Evolutionary conservation across 1,140 invertebrate species (phyloP), one percentile per base, ranked within the genome.

Genomic region (Lasioglossum albipes): DNA sequence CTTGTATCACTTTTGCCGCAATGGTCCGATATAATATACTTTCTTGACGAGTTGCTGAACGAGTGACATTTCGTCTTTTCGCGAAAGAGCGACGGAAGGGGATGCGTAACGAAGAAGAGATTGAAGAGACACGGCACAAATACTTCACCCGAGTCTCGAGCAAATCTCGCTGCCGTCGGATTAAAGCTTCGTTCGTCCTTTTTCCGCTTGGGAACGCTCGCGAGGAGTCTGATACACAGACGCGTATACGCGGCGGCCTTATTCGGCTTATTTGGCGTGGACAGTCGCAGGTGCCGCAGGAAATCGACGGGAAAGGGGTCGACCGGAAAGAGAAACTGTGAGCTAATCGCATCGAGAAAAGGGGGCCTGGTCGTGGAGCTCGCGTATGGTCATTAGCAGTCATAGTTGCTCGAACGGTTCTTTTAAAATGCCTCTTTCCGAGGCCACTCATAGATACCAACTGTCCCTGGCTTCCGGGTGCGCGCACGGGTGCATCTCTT

Each of bases 261-360:
- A 80, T 80, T 80, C 79, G 72, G 79, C 79, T 80, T 80, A 80
- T 80, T 80, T 80, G 79, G 79, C 73, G 22, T 69, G 64, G 65
- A 80, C 65, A 62, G 54, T n/a, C 54, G 65, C 79, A 80, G 73
- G 79, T 80, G 79, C 54, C 57, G 64, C 54, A 80, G 79, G 79
- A 80, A 80, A 80, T 68, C 79, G 65, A 42, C 73, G 73, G 54
- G 73, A 80, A 80, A 80, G 57, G 72, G 79, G 72, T 75, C 79
- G 79, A 80, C 79, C 79, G 79, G 79, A 80, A 80, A 80, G 79
- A 80, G 79, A 80, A 80, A 80, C 79, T 75, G 79, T 80, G 73
- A 80, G 65, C 79, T 80, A 80, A 80, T 80, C 72, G 18, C 73
- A 41, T 75, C 54, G 79, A 69, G 79, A 75, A 75, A 75, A 68